A percentile compares a stretch with the other conserved stretches of the same genome.
Evolutionary conservation across 2,113 vertebrate species (phyloP).

Genomic region (Elanus axillaris): DNA sequence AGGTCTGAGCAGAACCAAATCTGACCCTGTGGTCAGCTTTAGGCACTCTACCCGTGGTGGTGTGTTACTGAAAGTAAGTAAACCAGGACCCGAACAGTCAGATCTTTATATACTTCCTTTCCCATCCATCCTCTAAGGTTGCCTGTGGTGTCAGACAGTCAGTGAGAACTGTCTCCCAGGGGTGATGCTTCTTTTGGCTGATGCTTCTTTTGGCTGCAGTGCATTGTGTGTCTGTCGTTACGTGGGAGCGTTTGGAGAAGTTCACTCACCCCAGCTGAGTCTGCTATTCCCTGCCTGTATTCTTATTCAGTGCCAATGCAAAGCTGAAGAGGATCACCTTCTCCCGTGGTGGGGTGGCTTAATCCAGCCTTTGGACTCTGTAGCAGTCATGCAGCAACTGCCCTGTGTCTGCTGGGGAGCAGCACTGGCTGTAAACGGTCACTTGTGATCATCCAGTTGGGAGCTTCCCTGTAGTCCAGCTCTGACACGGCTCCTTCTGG

Average conservation of each 20-base stretch:
- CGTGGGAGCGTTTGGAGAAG: background rate
- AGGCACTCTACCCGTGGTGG: background rate
- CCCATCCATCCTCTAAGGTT: background rate
- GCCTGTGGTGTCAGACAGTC: fast-evolving
- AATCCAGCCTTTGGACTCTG: background rate
- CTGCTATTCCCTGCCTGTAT: background rate
- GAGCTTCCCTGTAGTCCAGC: background rate
- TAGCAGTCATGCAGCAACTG: fast-evolving
- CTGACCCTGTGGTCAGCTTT: background rate
- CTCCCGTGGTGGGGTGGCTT: background rate
- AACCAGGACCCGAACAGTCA: background rate
- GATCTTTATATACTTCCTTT: background rate
- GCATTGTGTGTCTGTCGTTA: background rate
- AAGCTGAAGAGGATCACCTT: background rate
- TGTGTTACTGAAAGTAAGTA: background rate
- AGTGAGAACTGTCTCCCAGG: background rate
- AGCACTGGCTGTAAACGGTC: background rate
- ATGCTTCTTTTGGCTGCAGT: background rate
- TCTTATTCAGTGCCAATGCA: background rate
- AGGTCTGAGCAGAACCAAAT: background rate
- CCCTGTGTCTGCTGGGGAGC: fast-evolving
- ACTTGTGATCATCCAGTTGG: background rate
- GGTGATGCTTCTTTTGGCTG: background rate
- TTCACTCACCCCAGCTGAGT: background rate
- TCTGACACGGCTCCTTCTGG: background rate